Evolutionary conservation across 2,113 vertebrate genomes (phyloP), one percentile per base, ranked within the genome.

Genomic region (Garra rufa): DNA sequence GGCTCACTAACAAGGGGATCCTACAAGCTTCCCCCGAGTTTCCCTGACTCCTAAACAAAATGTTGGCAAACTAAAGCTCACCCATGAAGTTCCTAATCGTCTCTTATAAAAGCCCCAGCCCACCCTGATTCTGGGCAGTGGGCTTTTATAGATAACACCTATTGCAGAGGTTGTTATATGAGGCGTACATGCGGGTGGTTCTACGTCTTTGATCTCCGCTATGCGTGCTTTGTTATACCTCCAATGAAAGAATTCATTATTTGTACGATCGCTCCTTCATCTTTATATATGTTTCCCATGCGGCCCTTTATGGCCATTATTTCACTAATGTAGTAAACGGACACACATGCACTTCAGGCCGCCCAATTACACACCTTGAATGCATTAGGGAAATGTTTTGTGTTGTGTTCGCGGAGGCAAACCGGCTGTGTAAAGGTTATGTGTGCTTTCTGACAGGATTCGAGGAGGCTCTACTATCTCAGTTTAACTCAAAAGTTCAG

Each of bases 291-390:
- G 81, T 88, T 89, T 87, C 88, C 83, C 88, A 85, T 86, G 81
- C 83, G 70, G 80, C 34, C 46, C 52, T 90, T 87, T 86, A 88
- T 85, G 79, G 82, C 48, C 78, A 59, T 81, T 71, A 59, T 89
- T 87, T 86, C 87, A 85, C 70, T 87, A 73, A 69, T 87, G 86
- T 89, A 85, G 83, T 88, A 90, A 90, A 89, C 44, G 71, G 81
- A 86, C 83, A 65, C 82, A 61, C 43, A 80, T 67, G 77, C 88
- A 30, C 88, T 73, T 73, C 69, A 41, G 83, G 83, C 83, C 41
- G 24, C 65, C 83, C 78, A 82, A 85, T 85, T 84, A 87, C 69
- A 84, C 86, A 89, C 83, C 65, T 80, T 88, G 88, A 74, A 88
- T 88, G 76, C 83, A 88, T 89, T 87, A 88, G 74, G 48, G 34